Percentiles rank a stretch among this genome's conserved stretches.
These are phyloP conservation scores for Plebejus melissa DNA, from an alignment of 2,888 invertebrate genomes.

Conservation along the genomic window DNA sequence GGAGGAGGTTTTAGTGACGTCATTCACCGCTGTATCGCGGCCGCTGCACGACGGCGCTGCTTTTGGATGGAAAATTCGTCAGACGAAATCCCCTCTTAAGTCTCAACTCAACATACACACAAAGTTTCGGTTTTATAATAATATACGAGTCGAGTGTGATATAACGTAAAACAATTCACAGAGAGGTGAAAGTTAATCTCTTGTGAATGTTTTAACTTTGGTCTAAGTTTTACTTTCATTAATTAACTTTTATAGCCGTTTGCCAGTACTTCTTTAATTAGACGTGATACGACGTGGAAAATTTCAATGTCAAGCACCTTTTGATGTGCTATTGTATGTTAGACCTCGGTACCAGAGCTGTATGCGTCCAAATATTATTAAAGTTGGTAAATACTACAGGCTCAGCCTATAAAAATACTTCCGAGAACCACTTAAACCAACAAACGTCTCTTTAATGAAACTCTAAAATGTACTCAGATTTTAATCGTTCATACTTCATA, in stretches of 20 bases:
- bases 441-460: neutral
- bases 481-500: too few relatives aligned
- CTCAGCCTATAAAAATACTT: neutral
- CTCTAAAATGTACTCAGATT: too few relatives aligned
- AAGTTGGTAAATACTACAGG: neutral
- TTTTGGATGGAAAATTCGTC: too few relatives aligned
- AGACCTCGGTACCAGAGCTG: neutral
- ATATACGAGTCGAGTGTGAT: neutral
- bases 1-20: too few relatives aligned
- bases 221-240: neutral
- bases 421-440: too few relatives aligned
- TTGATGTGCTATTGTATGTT: neutral
- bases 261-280: too few relatives aligned
- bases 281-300: neutral
- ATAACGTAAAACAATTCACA: neutral
- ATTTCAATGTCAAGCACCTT: neutral
- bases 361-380: neutral
- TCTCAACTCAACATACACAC: neutral
- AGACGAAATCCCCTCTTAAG: too few relatives aligned
- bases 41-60: too few relatives aligned
- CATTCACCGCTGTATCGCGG: too few relatives aligned
- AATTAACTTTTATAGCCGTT: too few relatives aligned
- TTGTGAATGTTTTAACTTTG: neutral
- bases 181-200: neutral
- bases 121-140: neutral